These are phyloP conservation scores for Numenius phaeopus DNA, from an alignment of 2,797 vertebrate genomes.

Conservation along the genomic window DNA sequence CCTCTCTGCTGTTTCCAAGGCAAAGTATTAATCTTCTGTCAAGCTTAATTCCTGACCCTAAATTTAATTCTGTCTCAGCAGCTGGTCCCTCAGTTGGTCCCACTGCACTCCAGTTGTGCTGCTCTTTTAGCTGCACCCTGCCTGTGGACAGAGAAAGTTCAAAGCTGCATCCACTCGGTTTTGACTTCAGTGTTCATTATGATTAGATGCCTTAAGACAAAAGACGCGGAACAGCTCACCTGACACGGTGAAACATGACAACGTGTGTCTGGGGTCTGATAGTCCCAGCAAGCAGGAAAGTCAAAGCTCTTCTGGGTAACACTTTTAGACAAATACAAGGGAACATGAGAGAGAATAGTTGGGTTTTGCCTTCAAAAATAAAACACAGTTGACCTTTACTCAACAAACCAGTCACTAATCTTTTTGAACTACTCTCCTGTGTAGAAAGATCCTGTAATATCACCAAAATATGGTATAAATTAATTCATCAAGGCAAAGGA, in stretches of 20 bases:
- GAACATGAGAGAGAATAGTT: background rate
- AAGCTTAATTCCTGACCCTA: constrained; percentile 42
- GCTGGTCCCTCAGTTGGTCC: background rate
- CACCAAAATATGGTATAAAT: background rate
- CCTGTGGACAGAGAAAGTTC: background rate
- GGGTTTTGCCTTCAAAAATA: constrained; percentile 4
- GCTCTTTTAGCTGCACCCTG: background rate
- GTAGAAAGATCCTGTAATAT: background rate
- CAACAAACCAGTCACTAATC: background rate
- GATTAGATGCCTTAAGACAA: constrained; percentile 10
- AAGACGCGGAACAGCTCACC: background rate
- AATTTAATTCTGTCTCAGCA: constrained; percentile 55
- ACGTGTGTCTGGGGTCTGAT: background rate
- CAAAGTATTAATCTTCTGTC: constrained; percentile 65
- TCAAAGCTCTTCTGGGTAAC: background rate
- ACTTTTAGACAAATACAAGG: background rate
- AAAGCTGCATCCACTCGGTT: background rate
- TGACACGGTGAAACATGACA: background rate
- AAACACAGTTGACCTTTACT: background rate
- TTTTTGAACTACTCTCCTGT: background rate
- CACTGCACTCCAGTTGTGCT: background rate
- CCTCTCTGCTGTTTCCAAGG: background rate
- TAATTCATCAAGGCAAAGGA: background rate
- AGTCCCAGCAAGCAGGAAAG: background rate
- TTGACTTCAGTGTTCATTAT: background rate